Conservation (phyloP, 2,888 invertebrate genomes). For the Drosophila testacea region DNA sequence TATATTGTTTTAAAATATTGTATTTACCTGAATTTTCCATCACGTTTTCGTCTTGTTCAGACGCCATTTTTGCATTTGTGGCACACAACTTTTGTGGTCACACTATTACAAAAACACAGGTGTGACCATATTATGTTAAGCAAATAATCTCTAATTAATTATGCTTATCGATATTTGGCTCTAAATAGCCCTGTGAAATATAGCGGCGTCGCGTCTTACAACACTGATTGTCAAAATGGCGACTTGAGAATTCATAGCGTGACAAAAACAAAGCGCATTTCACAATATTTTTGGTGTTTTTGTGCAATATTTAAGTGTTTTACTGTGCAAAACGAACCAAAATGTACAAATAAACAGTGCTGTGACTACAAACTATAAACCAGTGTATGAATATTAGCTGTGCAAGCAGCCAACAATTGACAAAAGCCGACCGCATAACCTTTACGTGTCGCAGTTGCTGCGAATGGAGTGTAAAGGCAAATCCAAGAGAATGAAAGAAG, state of each 20-base stretch:
- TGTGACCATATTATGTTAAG: conserved; percentile 18
- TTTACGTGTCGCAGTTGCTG: conserved; percentile 78
- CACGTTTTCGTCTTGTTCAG: conserved; percentile 83
- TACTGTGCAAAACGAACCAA: conserved; percentile 48
- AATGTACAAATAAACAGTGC: conserved; percentile 50
- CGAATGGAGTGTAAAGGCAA: conserved; percentile 80
- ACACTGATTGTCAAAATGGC: conserved; percentile 76
- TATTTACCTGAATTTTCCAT: conserved; percentile 83
- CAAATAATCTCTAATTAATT: conserved; percentile 11
- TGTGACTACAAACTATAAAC: conserved; percentile 38
- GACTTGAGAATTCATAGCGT: conserved; percentile 77
- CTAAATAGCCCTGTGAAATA: conserved; percentile 36
- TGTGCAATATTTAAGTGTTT: conserved; percentile 68
- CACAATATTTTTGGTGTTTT: conserved; percentile 78
- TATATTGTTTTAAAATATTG: background rate
- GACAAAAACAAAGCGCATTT: conserved; percentile 84
- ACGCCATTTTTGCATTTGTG: conserved; percentile 84
- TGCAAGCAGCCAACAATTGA: conserved; percentile 38
- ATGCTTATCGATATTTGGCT: conserved; percentile 24
- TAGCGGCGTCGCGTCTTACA: conserved; percentile 56
- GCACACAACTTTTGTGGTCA: conserved; percentile 43
- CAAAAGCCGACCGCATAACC: conserved; percentile 83
- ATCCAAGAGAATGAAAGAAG: conserved; percentile 82
- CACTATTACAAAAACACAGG: conserved; percentile 46
- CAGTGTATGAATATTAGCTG: conserved; percentile 44